Evolutionary conservation across 2,888 invertebrate species (phyloP).

Genomic region (Epistrophella euchroma): DNA sequence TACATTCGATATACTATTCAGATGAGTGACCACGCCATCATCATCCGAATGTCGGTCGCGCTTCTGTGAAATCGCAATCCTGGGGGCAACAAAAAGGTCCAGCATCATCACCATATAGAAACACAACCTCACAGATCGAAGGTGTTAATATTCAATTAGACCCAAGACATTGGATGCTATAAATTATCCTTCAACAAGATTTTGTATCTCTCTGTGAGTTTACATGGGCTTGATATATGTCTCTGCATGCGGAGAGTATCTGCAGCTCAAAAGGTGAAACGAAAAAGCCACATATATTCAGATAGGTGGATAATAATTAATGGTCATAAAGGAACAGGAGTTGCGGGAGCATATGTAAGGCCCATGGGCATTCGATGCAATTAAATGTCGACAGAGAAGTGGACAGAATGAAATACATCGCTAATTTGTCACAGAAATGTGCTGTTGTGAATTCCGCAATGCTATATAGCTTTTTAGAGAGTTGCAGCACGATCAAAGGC

Average conservation of each 20-base stretch:
- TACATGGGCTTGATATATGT: conserved; percentile 45
- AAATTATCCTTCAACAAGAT: conserved; percentile 74
- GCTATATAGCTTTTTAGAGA: not conserved
- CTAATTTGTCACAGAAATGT: conserved; percentile 54
- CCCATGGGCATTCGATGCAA: conserved; percentile 57
- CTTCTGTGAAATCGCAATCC: conserved; percentile 64
- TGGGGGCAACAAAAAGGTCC: conserved; percentile 48
- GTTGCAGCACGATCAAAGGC: not conserved
- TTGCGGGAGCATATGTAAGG: conserved; percentile 37
- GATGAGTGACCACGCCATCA: not conserved
- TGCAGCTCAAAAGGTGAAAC: conserved; percentile 7
- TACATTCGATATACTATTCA: conserved; percentile 15
- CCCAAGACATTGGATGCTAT: conserved; percentile 69
- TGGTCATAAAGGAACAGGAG: conserved; percentile 46
- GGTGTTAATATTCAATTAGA: conserved; percentile 84
- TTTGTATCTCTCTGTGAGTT: conserved; percentile 56
- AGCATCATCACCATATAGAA: conserved; percentile 46
- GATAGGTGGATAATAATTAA: conserved; percentile 52
- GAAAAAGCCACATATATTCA: conserved; percentile 8
- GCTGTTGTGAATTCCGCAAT: conserved; percentile 4
- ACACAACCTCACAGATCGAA: conserved; percentile 76
- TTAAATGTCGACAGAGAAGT: conserved; percentile 56
- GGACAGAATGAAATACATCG: conserved; percentile 52
- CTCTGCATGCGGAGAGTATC: conserved; percentile 25
- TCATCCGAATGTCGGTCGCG: not conserved